These are phyloP conservation scores for Ascidia mentula DNA, from an alignment of 23 tunicate species.

Conservation along the genomic window DNA sequence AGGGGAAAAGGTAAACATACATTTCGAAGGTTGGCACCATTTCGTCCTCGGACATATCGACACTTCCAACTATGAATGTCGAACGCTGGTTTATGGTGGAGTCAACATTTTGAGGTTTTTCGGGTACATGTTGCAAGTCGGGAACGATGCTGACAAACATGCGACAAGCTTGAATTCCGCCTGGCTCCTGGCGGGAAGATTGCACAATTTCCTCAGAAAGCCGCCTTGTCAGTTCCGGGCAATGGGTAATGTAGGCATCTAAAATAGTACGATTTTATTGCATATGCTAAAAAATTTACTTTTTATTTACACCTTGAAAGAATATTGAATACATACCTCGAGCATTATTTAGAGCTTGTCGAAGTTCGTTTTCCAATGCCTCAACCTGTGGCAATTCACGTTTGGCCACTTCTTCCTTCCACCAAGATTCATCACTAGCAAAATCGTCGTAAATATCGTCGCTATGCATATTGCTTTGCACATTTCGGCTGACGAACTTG, in stretches of 20 bases:
- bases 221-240: constrained; percentile 29
- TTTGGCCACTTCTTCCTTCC: constrained; percentile 21
- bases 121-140: background rate
- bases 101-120: background rate
- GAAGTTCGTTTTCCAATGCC: background rate
- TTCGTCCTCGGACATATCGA: constrained; percentile 13
- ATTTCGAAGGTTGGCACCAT: constrained; percentile 36
- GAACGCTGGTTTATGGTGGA: background rate
- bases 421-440: constrained; percentile 20
- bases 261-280: background rate
- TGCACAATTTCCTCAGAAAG: constrained; percentile 33
- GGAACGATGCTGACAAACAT: constrained; percentile 15
- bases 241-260: constrained; percentile 22
- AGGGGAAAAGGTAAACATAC: constrained; percentile 38
- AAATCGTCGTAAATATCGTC: background rate
- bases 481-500: background rate
- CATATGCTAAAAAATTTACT: background rate
- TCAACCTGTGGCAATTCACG: constrained; percentile 11
- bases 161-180: constrained; percentile 30
- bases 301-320: background rate
- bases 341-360: background rate
- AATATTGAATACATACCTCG: background rate
- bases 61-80: constrained; percentile 17
- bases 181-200: constrained; percentile 32
- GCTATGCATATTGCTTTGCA: background rate